Base-by-base conservation (phyloP, 92 coral and sea anemone species). In the Porites divaricata region DNA sequence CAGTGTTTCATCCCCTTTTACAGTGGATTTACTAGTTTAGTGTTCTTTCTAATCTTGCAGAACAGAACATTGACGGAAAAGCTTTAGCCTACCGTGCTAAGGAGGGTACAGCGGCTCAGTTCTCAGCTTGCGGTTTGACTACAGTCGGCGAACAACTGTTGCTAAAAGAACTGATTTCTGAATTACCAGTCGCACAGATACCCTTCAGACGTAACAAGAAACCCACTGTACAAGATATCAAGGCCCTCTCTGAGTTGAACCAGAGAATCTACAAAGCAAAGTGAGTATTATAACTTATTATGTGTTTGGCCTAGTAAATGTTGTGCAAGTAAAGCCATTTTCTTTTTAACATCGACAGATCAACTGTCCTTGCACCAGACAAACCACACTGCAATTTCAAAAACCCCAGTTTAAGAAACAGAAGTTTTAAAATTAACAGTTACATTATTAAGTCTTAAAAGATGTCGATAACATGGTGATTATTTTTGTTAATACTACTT, bases 91-190 rank as follows among this genome's bases (percentile, higher is more conserved):
- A 50, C 63, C 79, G 51, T 9, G 1, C 79, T 57, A 4, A 19
- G 54, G 13, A 52, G 23, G 79, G 79, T 8, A 74, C 63, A 12
- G 24, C 51, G 24, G 83, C 41, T 21, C 88, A 85, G 77, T 58
- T 61, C 17, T 6, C 19, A 6, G 88, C 83, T 2, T 85, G 83
- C 72, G 79, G 79, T 24, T 61, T 83, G 8, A 35, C 51, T n/a
- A 72, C 87, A 22, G 80, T 83, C 7, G 88, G 88, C 49, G 83
- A 84, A 45, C 81, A 74, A 75, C 53, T 84, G 48, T 54, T 45
- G 16, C 62, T 74, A 8, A 72, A 74, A 56, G 79, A 75, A 15
- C 48, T 56, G 2, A 24, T 54, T 49, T 75, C 64, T 3, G 25
- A 23, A 21, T 26, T 75, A 4, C 49, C 65, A 9, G 15, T 5